These are phyloP conservation scores for Idris sp. DNA, from an alignment of 1,140 invertebrate species.

Conservation along the genomic window DNA sequence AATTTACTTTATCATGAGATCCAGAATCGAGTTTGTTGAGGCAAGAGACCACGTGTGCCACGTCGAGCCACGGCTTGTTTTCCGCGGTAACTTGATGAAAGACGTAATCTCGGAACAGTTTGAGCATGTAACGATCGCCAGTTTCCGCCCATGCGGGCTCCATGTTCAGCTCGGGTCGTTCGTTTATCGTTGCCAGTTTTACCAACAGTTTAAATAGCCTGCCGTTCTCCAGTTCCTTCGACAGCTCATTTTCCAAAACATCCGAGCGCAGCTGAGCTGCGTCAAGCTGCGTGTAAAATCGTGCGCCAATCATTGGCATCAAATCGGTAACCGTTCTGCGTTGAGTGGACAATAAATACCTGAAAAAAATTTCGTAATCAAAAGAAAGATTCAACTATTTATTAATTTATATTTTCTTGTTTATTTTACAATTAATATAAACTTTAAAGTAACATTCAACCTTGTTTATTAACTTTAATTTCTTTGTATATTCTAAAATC, in stretches of 20 bases:
- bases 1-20: constrained; percentile 87
- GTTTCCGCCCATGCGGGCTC: constrained; percentile 98
- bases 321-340: constrained; percentile 94
- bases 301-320: constrained; percentile 99
- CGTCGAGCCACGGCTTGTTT: constrained; percentile 96
- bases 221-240: constrained; percentile 97
- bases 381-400: too few species aligned
- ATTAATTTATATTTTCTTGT: too few species aligned
- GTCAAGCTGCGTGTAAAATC: constrained; percentile 97
- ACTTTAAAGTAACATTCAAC: too few species aligned
- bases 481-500: too few species aligned
- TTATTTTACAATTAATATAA: too few species aligned
- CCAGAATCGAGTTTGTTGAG: constrained; percentile 97
- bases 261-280: constrained; percentile 91
- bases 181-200: constrained; percentile 94
- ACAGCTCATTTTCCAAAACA: constrained; percentile 92
- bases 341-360: constrained; percentile 87
- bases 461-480: too few species aligned
- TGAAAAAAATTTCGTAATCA: too few species aligned
- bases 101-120: constrained; percentile 97
- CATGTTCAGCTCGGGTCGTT: constrained; percentile 95
- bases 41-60: constrained; percentile 95
- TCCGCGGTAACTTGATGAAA: constrained; percentile 96
- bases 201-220: constrained; percentile 92
- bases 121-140: constrained; percentile 97